A percentile compares a stretch with the other conserved stretches of the same genome.
These are phyloP conservation scores for Brachionus sp. DNA, from an alignment of 1,140 invertebrate species.

Conservation along the genomic window DNA sequence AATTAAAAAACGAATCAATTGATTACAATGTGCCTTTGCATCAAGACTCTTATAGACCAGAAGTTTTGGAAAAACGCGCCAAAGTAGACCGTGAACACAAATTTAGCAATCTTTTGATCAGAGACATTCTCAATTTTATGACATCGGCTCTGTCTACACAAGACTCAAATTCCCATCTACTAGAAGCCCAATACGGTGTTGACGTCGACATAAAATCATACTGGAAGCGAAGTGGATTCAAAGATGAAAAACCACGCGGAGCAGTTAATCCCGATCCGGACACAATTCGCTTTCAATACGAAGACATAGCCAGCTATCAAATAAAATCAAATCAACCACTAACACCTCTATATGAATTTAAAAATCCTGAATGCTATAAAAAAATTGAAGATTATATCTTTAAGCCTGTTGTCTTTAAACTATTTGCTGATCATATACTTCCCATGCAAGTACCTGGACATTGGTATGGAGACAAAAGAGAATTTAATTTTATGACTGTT, in stretches of 20 bases:
- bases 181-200: constrained; percentile 10
- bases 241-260: not conserved
- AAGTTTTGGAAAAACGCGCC: not conserved
- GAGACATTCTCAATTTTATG: not conserved
- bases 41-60: not conserved
- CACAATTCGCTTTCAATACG: constrained; percentile 32
- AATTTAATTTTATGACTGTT: constrained; percentile 35
- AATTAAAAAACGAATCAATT: not conserved
- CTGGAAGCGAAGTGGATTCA: constrained; percentile 37
- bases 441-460: constrained; percentile 46
- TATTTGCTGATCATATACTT: constrained; percentile 31
- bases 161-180: not conserved
- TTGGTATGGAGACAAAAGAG: constrained; percentile 34
- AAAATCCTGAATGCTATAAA: not conserved
- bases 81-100: not conserved
- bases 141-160: not conserved
- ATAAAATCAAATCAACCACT: constrained; percentile 13
- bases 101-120: not conserved
- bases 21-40: not conserved
- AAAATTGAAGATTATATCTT: not conserved
- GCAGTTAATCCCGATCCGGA: not conserved
- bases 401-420: constrained; percentile 1
- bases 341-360: not conserved
- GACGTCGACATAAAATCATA: constrained; percentile 20
- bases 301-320: constrained; percentile 29